A percentile compares a stretch with the other conserved stretches of the same genome.
These are phyloP conservation scores for Nezara viridula DNA, from an alignment of 2,888 invertebrate species.

Conservation along the genomic window DNA sequence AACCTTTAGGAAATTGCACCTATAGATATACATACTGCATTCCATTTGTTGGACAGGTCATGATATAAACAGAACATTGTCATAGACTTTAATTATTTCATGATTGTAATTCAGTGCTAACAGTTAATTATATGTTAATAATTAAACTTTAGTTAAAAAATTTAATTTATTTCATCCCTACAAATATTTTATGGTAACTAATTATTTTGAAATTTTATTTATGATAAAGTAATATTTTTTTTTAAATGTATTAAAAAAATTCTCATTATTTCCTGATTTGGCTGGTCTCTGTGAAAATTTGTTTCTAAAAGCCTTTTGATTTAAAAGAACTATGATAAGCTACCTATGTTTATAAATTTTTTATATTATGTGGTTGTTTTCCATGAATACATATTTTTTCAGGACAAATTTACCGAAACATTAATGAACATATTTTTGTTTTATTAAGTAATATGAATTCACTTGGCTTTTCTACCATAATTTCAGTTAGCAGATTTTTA, in stretches of 20 bases:
- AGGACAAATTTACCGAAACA: too few relatives aligned
- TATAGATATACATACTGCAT: slow-evolving; percentile 40
- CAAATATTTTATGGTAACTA: background rate
- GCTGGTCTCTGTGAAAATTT: background rate
- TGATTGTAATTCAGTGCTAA: slow-evolving; percentile 42
- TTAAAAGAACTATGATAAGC: too few relatives aligned
- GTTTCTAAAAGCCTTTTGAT: background rate
- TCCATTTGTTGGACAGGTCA: slow-evolving; percentile 35
- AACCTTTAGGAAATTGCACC: slow-evolving; percentile 15
- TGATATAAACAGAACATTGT: slow-evolving; percentile 12
- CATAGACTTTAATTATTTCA: slow-evolving; percentile 12
- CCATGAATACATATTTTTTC: too few relatives aligned
- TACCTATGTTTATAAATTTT: too few relatives aligned
- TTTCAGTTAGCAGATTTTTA: too few relatives aligned
- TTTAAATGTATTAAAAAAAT: background rate
- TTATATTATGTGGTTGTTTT: too few relatives aligned
- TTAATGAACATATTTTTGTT: too few relatives aligned
- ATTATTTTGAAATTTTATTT: background rate
- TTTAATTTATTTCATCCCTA: slow-evolving; percentile 23
- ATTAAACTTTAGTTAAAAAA: slow-evolving; percentile 41
- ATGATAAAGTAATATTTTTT: background rate
- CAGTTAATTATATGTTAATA: slow-evolving; percentile 48
- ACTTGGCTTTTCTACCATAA: too few relatives aligned
- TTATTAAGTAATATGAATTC: too few relatives aligned
- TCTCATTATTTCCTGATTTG: background rate